A percentile compares a stretch with the other conserved stretches of the same genome.
Conservation (phyloP, 2,113 vertebrate genomes). For the Limanda limanda region DNA sequence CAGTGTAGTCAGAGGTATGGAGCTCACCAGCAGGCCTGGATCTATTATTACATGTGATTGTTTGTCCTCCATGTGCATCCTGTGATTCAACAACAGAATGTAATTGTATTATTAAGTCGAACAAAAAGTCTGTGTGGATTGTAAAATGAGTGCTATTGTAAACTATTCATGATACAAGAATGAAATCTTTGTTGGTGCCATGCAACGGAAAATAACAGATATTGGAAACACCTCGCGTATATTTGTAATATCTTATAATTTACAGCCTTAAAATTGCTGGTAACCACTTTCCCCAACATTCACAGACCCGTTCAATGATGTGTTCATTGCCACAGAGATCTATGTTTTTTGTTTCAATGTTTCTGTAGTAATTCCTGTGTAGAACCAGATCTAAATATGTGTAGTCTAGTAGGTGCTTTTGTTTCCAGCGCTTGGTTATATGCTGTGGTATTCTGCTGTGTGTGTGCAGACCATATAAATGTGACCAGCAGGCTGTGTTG, state of each 20-base stretch:
- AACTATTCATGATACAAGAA: constrained; percentile 43
- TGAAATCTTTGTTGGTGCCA: constrained; percentile 40
- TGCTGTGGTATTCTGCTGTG: constrained; percentile 14
- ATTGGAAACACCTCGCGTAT: not conserved
- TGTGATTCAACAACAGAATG: constrained; percentile 53
- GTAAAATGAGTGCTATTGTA: constrained; percentile 48
- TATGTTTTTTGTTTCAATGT: constrained; percentile 43
- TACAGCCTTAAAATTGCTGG: constrained; percentile 35
- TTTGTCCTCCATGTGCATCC: constrained; percentile 38
- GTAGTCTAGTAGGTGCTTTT: constrained; percentile 9
- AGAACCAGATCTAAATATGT: constrained; percentile 20
- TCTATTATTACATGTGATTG: constrained; percentile 32
- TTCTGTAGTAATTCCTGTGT: constrained; percentile 43
- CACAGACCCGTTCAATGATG: constrained; percentile 15
- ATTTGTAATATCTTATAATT: constrained; percentile 7
- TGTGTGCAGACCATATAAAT: constrained; percentile 44
- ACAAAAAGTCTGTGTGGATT: constrained; percentile 49
- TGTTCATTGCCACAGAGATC: constrained; percentile 33
- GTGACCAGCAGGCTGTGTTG: constrained; percentile 72
- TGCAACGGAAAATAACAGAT: constrained; percentile 8
- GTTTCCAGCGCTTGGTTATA: constrained; percentile 23
- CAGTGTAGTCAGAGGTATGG: not conserved
- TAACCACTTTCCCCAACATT: constrained; percentile 10
- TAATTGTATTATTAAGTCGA: constrained; percentile 56
- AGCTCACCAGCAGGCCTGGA: constrained; percentile 55